A percentile compares a stretch with the other conserved stretches of the same genome.
phyloP scores from a whole-genome alignment of 2,888 invertebrate genomes.

The Lypha dubia region DNA sequence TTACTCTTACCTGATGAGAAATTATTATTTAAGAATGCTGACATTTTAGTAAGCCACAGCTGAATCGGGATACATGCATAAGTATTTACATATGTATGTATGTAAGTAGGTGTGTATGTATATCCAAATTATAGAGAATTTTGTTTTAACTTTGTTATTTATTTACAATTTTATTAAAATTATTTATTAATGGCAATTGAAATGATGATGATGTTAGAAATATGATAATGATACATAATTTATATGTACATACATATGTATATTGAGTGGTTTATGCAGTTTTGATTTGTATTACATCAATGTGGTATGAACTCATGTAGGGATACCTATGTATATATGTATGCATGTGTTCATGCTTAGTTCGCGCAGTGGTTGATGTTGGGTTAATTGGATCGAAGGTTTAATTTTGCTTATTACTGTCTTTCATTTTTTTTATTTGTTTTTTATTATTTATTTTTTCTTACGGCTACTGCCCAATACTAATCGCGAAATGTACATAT shows the following conservation, averaged over 20 bases:
- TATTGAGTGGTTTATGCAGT: background rate
- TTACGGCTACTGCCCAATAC: background rate
- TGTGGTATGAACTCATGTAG: background rate
- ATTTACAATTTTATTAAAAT: constrained; percentile 27
- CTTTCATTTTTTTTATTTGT: background rate
- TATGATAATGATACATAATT: constrained; percentile 6
- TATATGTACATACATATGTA: no score
- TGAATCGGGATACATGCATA: constrained; percentile 39
- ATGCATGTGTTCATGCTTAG: background rate
- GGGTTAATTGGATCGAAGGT: background rate
- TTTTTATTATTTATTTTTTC: background rate
- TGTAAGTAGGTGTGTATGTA: no score
- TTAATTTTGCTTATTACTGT: background rate
- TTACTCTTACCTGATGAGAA: constrained; percentile 83
- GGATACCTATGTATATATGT: background rate
- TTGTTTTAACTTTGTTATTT: constrained; percentile 35
- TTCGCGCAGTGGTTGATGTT: background rate
- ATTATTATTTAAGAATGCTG: constrained; percentile 84
- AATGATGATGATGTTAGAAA: constrained; percentile 24
- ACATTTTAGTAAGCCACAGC: constrained; percentile 80
- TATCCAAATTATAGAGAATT: constrained; percentile 16
- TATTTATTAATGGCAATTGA: constrained; percentile 25
- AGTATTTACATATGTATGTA: no score
- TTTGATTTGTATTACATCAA: background rate
- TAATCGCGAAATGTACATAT: background rate